Base-by-base conservation (phyloP, 2,797 vertebrate genomes). In the Phalloptychus januarius region DNA sequence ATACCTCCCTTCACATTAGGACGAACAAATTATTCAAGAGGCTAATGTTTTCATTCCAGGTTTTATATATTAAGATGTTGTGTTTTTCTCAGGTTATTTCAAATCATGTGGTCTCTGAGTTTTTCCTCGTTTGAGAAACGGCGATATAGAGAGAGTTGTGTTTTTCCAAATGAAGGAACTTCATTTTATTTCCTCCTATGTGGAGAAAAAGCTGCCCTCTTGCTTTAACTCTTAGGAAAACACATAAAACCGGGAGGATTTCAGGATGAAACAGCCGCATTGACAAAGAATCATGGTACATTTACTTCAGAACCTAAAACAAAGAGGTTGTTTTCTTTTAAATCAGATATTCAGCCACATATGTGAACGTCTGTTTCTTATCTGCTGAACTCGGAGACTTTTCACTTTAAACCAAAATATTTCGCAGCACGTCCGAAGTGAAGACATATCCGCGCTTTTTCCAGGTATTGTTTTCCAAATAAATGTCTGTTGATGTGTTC, bases 291-390 rank as follows among this genome's bases (percentile, higher is more conserved):
- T 40, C 4, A 5, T 10, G 8, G 20, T 40, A 25, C 40, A 40
- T 40, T 67, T 69, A 69, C 23, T n/a, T 69, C 20, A 40, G 12
- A n/a, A 15, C 25, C 36, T 7, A 42, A 69, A 69, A 69, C 1
- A 42, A 42, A 42, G 38, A 42, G 4, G 20, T n/a, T 42, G 63
- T 67, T 69, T 67, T 12, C 38, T 25, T 38, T 38, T 23, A 25
- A 67, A 38, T 67, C 36, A 67, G 10, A 42, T 69, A n/a, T n/a
- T 5, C 1, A 42, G 36, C 40, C 31, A 36, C 33, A 40, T 25
- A 33, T 12, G 23, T 42, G 65, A 67, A 67, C 20, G 13, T 69
- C 65, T 69, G 65, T 69, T 69, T 42, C 65, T 69, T 69, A 42
- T 69, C 65, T 42, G 36, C 65, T 42, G 38, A 69, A 69, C 20